phyloP scores from a whole-genome alignment of 1,140 invertebrate species.

The Heliconius hermathena region DNA sequence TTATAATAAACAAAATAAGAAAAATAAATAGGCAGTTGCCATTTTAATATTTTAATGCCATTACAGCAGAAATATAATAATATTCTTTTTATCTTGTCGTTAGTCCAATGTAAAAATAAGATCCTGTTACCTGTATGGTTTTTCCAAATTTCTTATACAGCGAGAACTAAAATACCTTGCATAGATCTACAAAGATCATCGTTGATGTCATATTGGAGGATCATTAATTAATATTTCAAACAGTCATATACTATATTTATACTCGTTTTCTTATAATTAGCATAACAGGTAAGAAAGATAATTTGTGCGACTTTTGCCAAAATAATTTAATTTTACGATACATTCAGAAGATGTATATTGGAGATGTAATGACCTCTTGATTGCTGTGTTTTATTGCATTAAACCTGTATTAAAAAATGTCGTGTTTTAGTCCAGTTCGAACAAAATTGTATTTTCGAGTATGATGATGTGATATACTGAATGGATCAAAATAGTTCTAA shows the following conservation, averaged over 20 bases:
- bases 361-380: conserved; percentile 13
- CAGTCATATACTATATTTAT: conserved; percentile 5
- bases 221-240: conserved; percentile 24
- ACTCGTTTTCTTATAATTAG: background rate
- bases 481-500: too few relatives aligned
- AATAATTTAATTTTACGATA: background rate
- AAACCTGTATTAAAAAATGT: background rate
- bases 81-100: background rate
- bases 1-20: too few relatives aligned
- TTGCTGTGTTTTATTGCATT: conserved; percentile 15
- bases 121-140: background rate
- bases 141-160: background rate
- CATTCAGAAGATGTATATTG: conserved; percentile 4
- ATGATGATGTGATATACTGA: too few relatives aligned
- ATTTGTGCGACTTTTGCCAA: background rate
- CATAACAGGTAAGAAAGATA: conserved; percentile 22
- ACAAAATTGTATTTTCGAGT: background rate
- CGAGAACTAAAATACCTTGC: background rate
- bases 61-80: background rate
- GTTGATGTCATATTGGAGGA: background rate
- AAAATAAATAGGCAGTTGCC: too few relatives aligned
- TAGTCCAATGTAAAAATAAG: background rate
- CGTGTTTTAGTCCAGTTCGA: background rate
- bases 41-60: too few relatives aligned
- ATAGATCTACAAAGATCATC: conserved; percentile 3